These are phyloP conservation scores for Planococcus citri DNA, from an alignment of 1,140 invertebrate species.

Conservation along the genomic window DNA sequence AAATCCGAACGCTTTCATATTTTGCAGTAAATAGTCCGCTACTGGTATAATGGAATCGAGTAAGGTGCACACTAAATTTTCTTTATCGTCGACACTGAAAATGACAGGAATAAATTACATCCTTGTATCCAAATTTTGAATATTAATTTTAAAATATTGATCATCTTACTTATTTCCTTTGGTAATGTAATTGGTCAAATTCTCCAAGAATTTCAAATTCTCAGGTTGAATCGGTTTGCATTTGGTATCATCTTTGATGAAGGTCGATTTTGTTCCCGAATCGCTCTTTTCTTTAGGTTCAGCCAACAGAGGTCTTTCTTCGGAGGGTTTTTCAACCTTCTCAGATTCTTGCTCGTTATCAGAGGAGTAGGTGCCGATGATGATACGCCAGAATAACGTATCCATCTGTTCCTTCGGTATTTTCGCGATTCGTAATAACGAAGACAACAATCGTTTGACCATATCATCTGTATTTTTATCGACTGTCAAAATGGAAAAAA, in stretches of 20 bases:
- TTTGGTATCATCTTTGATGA: neutral
- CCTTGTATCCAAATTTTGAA: too few species aligned
- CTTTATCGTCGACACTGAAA: conserved; percentile 7
- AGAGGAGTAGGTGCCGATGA: conserved; percentile 39
- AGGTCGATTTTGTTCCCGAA: neutral
- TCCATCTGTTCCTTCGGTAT: conserved; percentile 52
- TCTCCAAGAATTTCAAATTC: conserved; percentile 5
- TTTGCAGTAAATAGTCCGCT: conserved; percentile 50
- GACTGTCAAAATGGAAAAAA: conserved; percentile 31
- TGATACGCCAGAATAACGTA: conserved; percentile 53
- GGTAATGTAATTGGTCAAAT: conserved; percentile 9
- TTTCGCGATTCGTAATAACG: conserved; percentile 50
- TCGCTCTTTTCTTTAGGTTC: neutral
- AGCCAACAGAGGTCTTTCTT: neutral
- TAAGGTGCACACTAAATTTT: conserved; percentile 56
- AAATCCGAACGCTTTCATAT: conserved; percentile 58
- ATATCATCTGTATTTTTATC: conserved; percentile 44
- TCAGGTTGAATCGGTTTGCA: conserved; percentile 13
- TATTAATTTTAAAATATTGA: too few species aligned
- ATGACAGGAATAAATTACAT: neutral
- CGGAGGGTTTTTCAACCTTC: conserved; percentile 28
- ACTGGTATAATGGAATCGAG: conserved; percentile 63
- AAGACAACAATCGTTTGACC: conserved; percentile 53
- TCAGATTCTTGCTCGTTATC: conserved; percentile 34
- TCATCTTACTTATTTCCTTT: conserved; percentile 2